Evolutionary conservation across 1,140 invertebrate genomes (phyloP).

Genomic region (Pogonognathellus flavescens): DNA sequence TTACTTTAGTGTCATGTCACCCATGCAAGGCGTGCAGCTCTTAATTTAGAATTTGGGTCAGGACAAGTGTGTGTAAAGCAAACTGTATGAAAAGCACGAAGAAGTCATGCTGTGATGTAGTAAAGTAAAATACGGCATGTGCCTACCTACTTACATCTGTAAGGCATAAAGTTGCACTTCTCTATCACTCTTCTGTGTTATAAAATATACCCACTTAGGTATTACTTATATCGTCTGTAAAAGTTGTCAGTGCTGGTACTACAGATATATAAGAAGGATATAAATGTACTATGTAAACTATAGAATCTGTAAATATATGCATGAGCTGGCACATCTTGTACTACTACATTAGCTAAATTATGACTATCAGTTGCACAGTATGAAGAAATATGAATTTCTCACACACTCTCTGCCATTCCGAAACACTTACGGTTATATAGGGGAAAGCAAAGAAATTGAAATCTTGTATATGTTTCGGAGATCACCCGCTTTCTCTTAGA

Average conservation of each 20-base stretch:
- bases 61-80: constrained; percentile 2
- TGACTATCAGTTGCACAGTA: constrained; percentile 14
- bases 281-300: not conserved
- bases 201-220: no score
- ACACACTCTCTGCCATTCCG: not conserved
- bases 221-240: no score
- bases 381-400: constrained; percentile 5
- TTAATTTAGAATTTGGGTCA: constrained; percentile 48
- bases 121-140: constrained; percentile 23
- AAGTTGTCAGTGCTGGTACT: no score
- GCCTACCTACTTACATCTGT: not conserved
- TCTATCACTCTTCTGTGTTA: not conserved
- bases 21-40: constrained; percentile 15
- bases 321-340: constrained; percentile 19
- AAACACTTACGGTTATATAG: not conserved
- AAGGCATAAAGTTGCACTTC: not conserved
- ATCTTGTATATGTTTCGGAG: no score
- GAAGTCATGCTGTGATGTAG: constrained; percentile 33
- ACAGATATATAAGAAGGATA: no score
- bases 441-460: no score
- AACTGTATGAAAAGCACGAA: not conserved
- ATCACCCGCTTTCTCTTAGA: no score
- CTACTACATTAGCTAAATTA: constrained; percentile 41
- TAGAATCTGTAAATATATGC: constrained; percentile 1
- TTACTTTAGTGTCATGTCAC: constrained; percentile 49